Conservation (phyloP, 2,888 invertebrate genomes). For the Noctuana brunneofusca region DNA sequence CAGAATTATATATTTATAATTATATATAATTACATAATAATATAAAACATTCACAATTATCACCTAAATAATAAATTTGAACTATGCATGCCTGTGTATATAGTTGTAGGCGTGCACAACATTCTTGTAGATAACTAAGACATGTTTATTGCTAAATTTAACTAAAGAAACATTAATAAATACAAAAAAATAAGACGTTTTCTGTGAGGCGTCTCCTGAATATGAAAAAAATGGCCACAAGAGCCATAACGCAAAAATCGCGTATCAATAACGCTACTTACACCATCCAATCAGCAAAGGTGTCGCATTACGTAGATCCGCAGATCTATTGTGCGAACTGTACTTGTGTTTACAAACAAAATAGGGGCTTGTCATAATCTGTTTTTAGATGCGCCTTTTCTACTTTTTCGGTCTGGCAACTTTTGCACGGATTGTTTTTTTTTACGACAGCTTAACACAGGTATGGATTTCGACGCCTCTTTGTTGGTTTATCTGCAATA, state of each 20-base stretch:
- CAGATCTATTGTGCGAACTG: conserved; percentile 59
- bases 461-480: conserved; percentile 80
- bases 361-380: conserved; percentile 81
- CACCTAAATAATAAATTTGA: too few relatives aligned
- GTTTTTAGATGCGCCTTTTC: conserved; percentile 74
- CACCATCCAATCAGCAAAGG: conserved; percentile 72
- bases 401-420: conserved; percentile 74
- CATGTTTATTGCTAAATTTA: too few relatives aligned
- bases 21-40: too few relatives aligned
- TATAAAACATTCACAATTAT: too few relatives aligned
- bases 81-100: too few relatives aligned
- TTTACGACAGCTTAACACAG: conserved; percentile 62
- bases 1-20: too few relatives aligned
- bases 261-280: conserved; percentile 72
- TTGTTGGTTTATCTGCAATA: conserved; percentile 73
- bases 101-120: too few relatives aligned
- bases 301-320: conserved; percentile 75
- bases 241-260: conserved; percentile 58
- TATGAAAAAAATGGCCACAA: neutral
- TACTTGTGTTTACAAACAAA: conserved; percentile 80
- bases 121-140: too few relatives aligned
- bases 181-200: too few relatives aligned
- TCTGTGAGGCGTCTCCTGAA: neutral
- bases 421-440: conserved; percentile 62
- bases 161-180: too few relatives aligned